Evolutionary conservation across 2,113 vertebrate species (phyloP).

Genomic region (Seriola quinqueradiata): DNA sequence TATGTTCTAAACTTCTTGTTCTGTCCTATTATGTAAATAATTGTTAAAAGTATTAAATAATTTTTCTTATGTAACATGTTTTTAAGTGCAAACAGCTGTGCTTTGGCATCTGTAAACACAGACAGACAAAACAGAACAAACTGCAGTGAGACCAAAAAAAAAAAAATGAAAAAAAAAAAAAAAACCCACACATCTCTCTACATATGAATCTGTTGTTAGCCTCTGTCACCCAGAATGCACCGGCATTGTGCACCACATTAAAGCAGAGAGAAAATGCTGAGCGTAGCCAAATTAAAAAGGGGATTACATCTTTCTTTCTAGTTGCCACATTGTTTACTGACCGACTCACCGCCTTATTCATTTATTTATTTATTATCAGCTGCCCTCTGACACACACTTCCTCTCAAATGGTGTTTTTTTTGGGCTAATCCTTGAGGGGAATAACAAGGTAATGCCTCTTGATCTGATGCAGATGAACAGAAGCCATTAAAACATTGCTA

Average conservation of each 20-base stretch:
- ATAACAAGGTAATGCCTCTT: slow-evolving; percentile 61
- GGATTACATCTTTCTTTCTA: slow-evolving; percentile 56
- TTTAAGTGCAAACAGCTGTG: slow-evolving; percentile 18
- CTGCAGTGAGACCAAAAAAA: slow-evolving; percentile 6
- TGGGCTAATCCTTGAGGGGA: slow-evolving; percentile 54
- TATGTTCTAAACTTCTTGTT: not conserved
- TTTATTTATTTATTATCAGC: slow-evolving; percentile 44
- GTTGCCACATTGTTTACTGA: slow-evolving; percentile 33
- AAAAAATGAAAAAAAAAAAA: not conserved
- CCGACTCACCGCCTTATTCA: slow-evolving; percentile 17
- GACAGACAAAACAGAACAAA: not conserved
- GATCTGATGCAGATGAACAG: slow-evolving; percentile 56
- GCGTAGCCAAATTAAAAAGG: slow-evolving; percentile 68
- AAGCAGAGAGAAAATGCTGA: slow-evolving; percentile 40
- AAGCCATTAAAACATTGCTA: slow-evolving; percentile 50
- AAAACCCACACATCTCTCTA: not conserved
- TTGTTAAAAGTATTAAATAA: not conserved
- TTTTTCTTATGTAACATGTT: not conserved
- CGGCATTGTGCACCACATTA: slow-evolving; percentile 61
- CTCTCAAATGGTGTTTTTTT: slow-evolving; percentile 43
- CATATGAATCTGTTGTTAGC: not conserved
- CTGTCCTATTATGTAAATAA: not conserved
- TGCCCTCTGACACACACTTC: slow-evolving; percentile 22
- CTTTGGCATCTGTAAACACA: slow-evolving; percentile 10
- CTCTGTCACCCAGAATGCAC: slow-evolving; percentile 22